phyloP scores from a whole-genome alignment of 2,113 vertebrate species.

The Panthera tigris region DNA sequence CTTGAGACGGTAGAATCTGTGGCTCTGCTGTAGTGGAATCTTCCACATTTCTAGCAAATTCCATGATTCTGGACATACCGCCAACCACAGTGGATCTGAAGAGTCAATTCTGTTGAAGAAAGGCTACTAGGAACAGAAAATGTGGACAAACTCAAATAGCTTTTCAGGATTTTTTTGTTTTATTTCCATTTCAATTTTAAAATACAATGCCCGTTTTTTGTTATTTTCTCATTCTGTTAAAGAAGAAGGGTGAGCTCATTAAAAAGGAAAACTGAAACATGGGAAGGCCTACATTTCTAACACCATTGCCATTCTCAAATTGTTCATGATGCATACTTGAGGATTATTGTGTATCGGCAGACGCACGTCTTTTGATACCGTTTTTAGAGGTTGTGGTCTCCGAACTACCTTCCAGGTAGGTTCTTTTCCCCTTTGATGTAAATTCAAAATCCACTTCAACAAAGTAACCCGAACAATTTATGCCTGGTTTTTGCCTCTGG shows the following conservation, averaged over 20 bases:
- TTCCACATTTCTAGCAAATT: neutral
- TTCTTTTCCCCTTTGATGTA: constrained; percentile 16
- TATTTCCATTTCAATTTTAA: constrained; percentile 61
- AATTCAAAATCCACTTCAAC: constrained; percentile 62
- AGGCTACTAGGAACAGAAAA: constrained; percentile 27
- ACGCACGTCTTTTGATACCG: neutral
- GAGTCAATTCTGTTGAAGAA: neutral
- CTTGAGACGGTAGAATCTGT: neutral
- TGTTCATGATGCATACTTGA: neutral
- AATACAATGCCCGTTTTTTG: constrained; percentile 25
- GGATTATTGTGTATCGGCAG: neutral
- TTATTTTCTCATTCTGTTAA: constrained; percentile 25
- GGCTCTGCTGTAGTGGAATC: no score
- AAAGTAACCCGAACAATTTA: constrained; percentile 34
- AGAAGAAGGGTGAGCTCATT: neutral
- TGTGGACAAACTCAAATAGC: constrained; percentile 51
- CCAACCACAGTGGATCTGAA: constrained; percentile 47
- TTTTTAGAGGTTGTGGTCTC: neutral
- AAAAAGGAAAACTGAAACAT: constrained; percentile 23
- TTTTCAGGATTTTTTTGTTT: constrained; percentile 43
- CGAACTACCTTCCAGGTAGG: constrained; percentile 32
- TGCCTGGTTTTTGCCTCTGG: constrained; percentile 1
- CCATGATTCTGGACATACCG: neutral
- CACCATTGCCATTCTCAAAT: neutral
- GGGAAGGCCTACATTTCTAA: neutral